A percentile compares a stretch with the other conserved stretches of the same genome.
phyloP scores from a whole-genome alignment of 2,113 vertebrate genomes.

The human (Homo sapiens) region DNA sequence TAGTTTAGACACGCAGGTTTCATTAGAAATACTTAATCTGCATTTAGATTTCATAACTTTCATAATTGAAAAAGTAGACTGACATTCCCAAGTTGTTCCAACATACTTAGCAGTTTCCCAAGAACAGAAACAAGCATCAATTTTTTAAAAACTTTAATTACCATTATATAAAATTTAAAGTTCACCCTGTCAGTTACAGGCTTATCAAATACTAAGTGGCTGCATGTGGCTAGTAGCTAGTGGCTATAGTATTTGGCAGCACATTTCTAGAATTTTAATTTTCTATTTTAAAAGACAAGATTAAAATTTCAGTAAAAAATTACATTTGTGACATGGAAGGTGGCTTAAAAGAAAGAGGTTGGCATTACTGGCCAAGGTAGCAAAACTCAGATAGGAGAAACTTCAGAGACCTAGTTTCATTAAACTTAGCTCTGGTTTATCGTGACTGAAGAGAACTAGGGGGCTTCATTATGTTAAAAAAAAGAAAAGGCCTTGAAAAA shows the following conservation, averaged over 20 bases:
- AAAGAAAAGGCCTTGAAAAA: background rate
- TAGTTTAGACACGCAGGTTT: background rate
- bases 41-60: background rate
- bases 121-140: background rate
- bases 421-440: background rate
- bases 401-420: background rate
- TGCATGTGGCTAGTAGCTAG: background rate
- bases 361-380: background rate
- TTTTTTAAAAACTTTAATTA: background rate
- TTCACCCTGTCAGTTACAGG: background rate
- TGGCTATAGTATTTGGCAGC: background rate
- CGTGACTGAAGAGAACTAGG: background rate
- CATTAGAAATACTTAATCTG: conserved; percentile 30
- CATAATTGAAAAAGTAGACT: background rate
- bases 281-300: background rate
- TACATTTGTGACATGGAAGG: background rate
- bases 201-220: background rate
- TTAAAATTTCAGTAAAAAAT: background rate
- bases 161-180: background rate
- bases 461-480: background rate
- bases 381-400: background rate
- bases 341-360: background rate
- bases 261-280: background rate
- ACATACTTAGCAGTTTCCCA: background rate
- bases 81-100: background rate